These are phyloP conservation scores for Peromyscus attwateri DNA, from an alignment of 2,797 vertebrate species.

Conservation along the genomic window DNA sequence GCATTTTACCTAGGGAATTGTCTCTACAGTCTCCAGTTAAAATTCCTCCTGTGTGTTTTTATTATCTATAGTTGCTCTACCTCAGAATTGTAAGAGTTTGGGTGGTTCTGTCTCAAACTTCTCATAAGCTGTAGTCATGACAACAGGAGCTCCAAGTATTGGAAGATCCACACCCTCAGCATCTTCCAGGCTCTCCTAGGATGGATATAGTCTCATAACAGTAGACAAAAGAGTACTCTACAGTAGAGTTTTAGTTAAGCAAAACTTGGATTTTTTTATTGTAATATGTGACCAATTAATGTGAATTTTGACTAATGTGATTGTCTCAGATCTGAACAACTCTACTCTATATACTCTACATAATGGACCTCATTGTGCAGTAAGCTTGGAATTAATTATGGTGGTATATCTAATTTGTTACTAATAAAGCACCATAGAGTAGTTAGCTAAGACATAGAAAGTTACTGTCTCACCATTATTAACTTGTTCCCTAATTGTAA, in stretches of 20 bases:
- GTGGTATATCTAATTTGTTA: conserved; percentile 32
- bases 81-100: not conserved
- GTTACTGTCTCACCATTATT: not conserved
- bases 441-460: not conserved
- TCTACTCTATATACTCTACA: not conserved
- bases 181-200: not conserved
- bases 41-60: not conserved
- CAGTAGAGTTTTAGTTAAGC: not conserved
- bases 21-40: not conserved
- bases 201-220: not conserved
- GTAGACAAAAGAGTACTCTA: not conserved
- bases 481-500: not conserved
- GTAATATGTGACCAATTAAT: not conserved
- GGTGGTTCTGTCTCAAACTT: not conserved
- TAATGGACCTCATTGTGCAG: not conserved
- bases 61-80: not conserved
- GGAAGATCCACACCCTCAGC: not conserved
- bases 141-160: not conserved
- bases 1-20: not conserved
- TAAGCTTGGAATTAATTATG: conserved; percentile 3
- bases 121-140: not conserved
- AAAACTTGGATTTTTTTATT: conserved; percentile 21
- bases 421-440: not conserved
- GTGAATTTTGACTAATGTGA: conserved; percentile 14
- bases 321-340: not conserved